A percentile compares a stretch with the other conserved stretches of the same genome.
phyloP scores from a whole-genome alignment of 2,888 invertebrate genomes.

The Chrysodeixis includens region DNA sequence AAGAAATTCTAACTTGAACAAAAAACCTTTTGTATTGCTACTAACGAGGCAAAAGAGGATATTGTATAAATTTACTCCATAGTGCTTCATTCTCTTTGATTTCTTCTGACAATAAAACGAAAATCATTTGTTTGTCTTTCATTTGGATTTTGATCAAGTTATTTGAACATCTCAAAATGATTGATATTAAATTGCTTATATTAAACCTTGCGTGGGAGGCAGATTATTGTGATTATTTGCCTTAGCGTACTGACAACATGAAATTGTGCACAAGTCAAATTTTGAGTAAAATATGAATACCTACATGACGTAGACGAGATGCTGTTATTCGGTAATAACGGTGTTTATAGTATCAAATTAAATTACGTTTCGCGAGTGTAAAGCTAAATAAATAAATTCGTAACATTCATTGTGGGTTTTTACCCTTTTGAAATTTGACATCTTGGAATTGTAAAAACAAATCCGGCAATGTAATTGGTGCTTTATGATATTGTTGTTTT shows the following conservation, averaged over 20 bases:
- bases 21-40: conserved; percentile 23
- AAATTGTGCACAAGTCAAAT: neutral
- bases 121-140: neutral
- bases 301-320: neutral
- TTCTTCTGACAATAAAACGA: conserved; percentile 17
- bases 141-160: neutral
- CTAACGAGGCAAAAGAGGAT: conserved; percentile 25
- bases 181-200: conserved; percentile 18
- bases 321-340: neutral
- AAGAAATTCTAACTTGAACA: conserved; percentile 10
- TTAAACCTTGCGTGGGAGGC: conserved; percentile 22
- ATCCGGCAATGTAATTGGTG: neutral
- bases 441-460: neutral
- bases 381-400: too few relatives aligned
- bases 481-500: conserved; percentile 34
- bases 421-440: neutral
- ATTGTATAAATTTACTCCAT: neutral
- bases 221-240: conserved; percentile 38
- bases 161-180: conserved; percentile 12
- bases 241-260: conserved; percentile 2
- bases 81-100: conserved; percentile 19
- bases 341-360: neutral
- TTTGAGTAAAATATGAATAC: neutral
- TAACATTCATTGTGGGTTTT: neutral
- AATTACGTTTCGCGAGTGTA: neutral